These are phyloP conservation scores for Acronicta leporina DNA, from an alignment of 2,888 invertebrate genomes.

Conservation along the genomic window DNA sequence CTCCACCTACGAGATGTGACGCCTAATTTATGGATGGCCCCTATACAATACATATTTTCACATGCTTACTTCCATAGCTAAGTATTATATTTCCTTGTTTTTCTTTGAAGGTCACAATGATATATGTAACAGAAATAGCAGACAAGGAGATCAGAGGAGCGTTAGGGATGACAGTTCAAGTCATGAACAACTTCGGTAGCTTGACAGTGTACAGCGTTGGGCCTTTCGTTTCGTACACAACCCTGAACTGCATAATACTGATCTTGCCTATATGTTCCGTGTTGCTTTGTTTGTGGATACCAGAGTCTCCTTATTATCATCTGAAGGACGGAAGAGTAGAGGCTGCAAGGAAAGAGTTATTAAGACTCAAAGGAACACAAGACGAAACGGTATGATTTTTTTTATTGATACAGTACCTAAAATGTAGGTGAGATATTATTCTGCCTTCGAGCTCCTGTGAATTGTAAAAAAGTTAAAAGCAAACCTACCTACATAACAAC, in stretches of 20 bases:
- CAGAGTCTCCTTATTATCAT: constrained; percentile 90
- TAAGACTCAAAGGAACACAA: constrained; percentile 79
- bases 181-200: constrained; percentile 84
- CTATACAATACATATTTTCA: too few relatives aligned
- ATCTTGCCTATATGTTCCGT: constrained; percentile 84
- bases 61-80: too few relatives aligned
- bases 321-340: constrained; percentile 85
- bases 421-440: too few relatives aligned
- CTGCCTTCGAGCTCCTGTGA: too few relatives aligned
- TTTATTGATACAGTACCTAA: too few relatives aligned
- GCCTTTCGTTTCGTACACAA: constrained; percentile 83
- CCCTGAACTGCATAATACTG: constrained; percentile 80
- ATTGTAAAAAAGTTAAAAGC: too few relatives aligned
- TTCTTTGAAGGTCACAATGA: constrained; percentile 84
- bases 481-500: too few relatives aligned
- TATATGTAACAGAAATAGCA: constrained; percentile 87
- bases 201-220: constrained; percentile 82
- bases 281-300: constrained; percentile 87
- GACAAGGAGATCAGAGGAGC: constrained; percentile 86
- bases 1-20: too few relatives aligned
- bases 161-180: constrained; percentile 84
- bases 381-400: constrained; percentile 74
- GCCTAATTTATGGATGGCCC: too few relatives aligned
- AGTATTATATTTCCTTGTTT: not conserved
- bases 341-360: constrained; percentile 82